Percentiles rank a stretch among this genome's conserved stretches.
phyloP scores from a whole-genome alignment of 2,113 vertebrate species.

The Promerops cafer region DNA sequence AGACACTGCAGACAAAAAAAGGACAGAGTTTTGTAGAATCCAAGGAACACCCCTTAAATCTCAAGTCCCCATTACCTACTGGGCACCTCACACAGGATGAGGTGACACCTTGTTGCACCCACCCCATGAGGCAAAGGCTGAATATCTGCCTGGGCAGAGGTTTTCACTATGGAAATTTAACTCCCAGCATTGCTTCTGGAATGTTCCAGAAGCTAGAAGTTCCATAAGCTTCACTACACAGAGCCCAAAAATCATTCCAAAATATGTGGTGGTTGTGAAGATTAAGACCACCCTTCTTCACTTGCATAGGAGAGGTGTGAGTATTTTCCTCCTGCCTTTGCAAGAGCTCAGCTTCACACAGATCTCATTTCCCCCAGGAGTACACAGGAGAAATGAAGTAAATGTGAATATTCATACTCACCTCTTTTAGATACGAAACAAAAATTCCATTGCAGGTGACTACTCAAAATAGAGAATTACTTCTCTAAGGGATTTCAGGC shows the following conservation, averaged over 20 bases:
- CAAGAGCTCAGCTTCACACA: neutral
- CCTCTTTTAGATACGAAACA: neutral
- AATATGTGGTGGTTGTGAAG: neutral
- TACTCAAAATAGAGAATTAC: neutral
- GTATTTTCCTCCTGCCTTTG: neutral
- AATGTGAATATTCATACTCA: neutral
- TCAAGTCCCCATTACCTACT: neutral
- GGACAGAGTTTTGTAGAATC: neutral
- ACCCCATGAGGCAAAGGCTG: too few relatives aligned
- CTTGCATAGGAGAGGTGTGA: neutral
- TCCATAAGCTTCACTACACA: neutral
- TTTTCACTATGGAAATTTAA: neutral
- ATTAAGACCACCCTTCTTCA: neutral
- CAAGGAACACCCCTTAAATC: neutral
- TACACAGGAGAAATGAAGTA: neutral
- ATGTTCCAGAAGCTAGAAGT: neutral
- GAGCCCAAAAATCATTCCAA: neutral
- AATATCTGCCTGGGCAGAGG: neutral
- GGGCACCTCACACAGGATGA: neutral
- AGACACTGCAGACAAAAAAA: conserved; percentile 65
- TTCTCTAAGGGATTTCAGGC: neutral
- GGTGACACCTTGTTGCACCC: too few relatives aligned
- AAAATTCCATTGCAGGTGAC: neutral
- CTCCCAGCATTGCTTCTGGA: neutral
- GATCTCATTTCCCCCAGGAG: neutral